phyloP scores from a whole-genome alignment of 2,797 vertebrate species.

The Macrochelys suwanniensis region DNA sequence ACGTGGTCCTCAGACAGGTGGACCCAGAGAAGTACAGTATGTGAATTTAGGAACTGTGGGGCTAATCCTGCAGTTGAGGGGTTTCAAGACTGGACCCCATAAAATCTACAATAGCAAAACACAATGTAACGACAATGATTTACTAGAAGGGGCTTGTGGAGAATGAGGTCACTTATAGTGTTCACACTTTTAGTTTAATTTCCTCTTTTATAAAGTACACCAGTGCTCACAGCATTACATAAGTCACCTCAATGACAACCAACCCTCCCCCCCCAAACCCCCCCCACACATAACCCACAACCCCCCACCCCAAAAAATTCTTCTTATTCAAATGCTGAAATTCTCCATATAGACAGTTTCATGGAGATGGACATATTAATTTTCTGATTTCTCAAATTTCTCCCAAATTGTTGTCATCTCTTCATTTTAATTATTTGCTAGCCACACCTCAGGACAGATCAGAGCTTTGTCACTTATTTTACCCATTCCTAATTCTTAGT shows the following conservation, averaged over 20 bases:
- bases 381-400: conserved; percentile 4
- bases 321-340: neutral
- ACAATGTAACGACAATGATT: neutral
- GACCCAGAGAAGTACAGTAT: neutral
- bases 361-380: neutral
- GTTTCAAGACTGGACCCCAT: rapidly evolving
- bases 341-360: neutral
- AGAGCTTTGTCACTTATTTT: neutral
- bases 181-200: neutral
- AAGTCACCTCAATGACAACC: neutral
- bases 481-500: neutral
- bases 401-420: neutral
- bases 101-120: neutral
- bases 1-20: neutral
- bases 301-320: neutral
- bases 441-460: neutral
- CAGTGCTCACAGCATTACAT: neutral
- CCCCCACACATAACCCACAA: neutral
- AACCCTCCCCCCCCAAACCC: rapidly evolving
- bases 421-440: conserved; percentile 33
- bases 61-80: neutral
- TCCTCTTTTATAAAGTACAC: neutral
- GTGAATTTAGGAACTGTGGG: rapidly evolving
- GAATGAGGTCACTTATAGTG: neutral
- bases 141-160: neutral